Percentiles rank a stretch among this genome's conserved stretches.
Evolutionary conservation across 2,797 vertebrate genomes (phyloP).

Genomic region (Hirundo rustica): DNA sequence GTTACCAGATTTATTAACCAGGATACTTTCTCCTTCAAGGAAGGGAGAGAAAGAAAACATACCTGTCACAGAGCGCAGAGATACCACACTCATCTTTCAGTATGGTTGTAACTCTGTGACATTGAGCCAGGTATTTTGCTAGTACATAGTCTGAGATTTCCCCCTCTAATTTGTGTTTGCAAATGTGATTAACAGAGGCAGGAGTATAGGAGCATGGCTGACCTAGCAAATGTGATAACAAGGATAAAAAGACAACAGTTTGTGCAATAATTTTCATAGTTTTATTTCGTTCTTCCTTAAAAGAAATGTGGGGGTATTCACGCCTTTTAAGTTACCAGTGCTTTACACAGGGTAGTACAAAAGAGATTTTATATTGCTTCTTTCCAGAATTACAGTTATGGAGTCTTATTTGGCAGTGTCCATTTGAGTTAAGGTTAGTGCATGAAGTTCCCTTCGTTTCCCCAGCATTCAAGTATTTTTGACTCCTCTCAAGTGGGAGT

Average conservation of each 20-base stretch:
- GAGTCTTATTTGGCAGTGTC: background rate
- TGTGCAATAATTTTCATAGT: background rate
- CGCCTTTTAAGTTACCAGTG: background rate
- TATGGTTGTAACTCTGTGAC: background rate
- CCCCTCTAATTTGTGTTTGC: background rate
- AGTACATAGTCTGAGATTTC: background rate
- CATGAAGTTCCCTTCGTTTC: background rate
- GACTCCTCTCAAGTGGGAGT: background rate
- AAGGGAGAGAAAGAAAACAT: background rate
- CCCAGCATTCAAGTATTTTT: accelerated
- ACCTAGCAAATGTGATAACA: background rate
- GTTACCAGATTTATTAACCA: background rate
- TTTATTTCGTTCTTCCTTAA: background rate
- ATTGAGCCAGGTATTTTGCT: background rate
- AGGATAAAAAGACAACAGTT: background rate
- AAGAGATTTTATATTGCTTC: background rate
- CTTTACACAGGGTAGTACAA: background rate
- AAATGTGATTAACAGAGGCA: background rate
- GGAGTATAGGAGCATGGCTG: background rate
- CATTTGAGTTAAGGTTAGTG: background rate
- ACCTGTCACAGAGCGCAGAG: background rate
- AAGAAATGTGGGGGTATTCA: background rate
- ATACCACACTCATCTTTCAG: background rate
- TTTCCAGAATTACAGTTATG: background rate
- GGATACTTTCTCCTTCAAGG: background rate